Conservation (phyloP, 1,140 invertebrate species). For the Anoplolepis gracilipes region DNA sequence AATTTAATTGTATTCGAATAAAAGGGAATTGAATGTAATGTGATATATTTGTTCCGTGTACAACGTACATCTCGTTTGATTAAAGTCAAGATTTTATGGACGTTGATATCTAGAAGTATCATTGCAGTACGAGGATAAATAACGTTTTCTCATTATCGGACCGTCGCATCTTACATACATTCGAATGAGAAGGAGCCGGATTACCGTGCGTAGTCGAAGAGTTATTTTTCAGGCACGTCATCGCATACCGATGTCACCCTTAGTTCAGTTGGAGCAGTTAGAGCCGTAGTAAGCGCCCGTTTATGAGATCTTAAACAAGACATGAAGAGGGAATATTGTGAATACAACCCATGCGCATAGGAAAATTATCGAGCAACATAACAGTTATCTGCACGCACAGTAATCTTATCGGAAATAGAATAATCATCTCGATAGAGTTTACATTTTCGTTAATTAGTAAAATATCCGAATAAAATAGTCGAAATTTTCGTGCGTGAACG, state of each 20-base stretch:
- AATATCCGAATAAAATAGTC: too few species aligned
- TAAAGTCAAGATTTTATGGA: not conserved
- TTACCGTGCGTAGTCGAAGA: conserved; percentile 13
- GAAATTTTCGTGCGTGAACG: not conserved
- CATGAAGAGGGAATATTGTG: conserved; percentile 71
- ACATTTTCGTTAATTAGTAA: not conserved
- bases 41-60: not conserved
- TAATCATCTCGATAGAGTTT: conserved; percentile 27
- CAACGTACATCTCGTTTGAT: not conserved
- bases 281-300: conserved; percentile 69
- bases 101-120: not conserved
- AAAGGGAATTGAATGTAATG: conserved; percentile 6
- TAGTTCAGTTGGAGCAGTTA: conserved; percentile 58
- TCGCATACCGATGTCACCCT: conserved; percentile 59
- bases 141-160: conserved; percentile 5
- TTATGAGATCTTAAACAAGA: conserved; percentile 74
- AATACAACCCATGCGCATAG: conserved; percentile 51
- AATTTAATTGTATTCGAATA: not conserved
- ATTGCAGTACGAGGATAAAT: conserved; percentile 10
- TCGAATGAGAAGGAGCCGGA: not conserved
- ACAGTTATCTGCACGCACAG: not conserved
- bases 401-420: conserved; percentile 24
- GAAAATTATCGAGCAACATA: conserved; percentile 66
- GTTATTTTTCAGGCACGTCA: conserved; percentile 56
- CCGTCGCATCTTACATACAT: not conserved